Base-by-base conservation (phyloP, 2,113 vertebrate genomes). In the Dasypus novemcinctus region DNA sequence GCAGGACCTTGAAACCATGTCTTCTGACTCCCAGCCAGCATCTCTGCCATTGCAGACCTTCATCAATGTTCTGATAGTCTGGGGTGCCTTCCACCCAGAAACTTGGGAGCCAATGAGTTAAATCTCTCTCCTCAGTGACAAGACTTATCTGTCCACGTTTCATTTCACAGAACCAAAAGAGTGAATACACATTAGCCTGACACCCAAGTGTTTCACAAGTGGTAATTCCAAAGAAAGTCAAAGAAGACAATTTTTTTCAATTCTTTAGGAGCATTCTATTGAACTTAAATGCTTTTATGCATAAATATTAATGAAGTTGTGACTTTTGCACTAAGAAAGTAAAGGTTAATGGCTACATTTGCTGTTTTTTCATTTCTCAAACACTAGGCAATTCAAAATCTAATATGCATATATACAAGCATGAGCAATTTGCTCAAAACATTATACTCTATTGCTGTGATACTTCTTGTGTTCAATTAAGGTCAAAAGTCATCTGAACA, bases 331-430 rank as follows among this genome's bases (percentile, higher is more conserved):
- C 96, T 97, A 96, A 96, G 93, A 98, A 97, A 72, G 86, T 97
- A 98, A 98, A 98, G 97, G 98, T 98, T 98, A 98, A 98, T 98
- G 93, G 88, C 96, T 97, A 97, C 76, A 97, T 97, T 97, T 95
- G 71, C 96, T 88, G 36, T 96, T 92, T 96, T 95, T 92, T 87
- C 87, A 88, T 81, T 96, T 98, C 96, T 94, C 96, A 87, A 97
- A 96, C 90, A 96, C 13, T 23, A 87, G 74, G 75, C 87, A 97
- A 96, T 95, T 95, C 78, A 13, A 94, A 97, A 97, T 95, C 95
- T 97, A 96, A 93, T 96, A 95, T 66, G 66, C 21, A 0, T 71
- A 91, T 36, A 95, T 14, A 78, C 52, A 96, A 96, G 95, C 92
- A 61, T 15, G 68, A 93, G 68, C 89, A 82, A 98, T 93, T 96